phyloP scores from a whole-genome alignment of 2,797 vertebrate species.

The Prionace glauca region DNA sequence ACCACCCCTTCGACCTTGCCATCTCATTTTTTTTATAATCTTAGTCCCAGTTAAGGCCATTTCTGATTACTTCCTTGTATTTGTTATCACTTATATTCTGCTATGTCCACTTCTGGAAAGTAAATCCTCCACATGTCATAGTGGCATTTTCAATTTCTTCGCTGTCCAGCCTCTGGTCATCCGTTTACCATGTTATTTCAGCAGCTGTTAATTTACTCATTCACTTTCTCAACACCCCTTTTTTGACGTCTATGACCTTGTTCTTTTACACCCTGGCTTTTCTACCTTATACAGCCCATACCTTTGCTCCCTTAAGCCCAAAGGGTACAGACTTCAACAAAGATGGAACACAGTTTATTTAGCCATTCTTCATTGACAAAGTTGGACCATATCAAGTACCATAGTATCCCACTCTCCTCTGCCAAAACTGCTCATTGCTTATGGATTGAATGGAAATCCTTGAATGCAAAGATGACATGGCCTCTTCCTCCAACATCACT shows the following conservation, averaged over 20 bases:
- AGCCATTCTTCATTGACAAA: neutral
- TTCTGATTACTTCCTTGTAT: neutral
- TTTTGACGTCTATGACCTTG: neutral
- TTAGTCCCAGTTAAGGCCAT: neutral
- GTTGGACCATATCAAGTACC: neutral
- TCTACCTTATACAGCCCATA: neutral
- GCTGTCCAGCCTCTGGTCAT: neutral
- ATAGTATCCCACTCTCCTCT: neutral
- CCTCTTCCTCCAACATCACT: neutral
- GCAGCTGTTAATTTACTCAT: neutral
- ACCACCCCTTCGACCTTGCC: neutral
- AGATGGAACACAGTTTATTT: neutral
- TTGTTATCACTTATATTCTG: neutral
- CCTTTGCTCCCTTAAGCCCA: neutral
- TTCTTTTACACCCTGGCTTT: neutral
- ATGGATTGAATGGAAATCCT: neutral
- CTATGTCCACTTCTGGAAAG: neutral
- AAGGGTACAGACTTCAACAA: neutral
- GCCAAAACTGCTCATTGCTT: neutral
- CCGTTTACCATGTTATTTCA: neutral
- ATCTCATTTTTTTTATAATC: neutral
- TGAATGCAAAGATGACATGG: neutral
- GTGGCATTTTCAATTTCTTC: neutral
- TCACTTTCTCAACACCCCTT: neutral
- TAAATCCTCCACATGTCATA: neutral